Conservation (phyloP, 2,797 vertebrate species). For the Sarcoramphus papa region DNA sequence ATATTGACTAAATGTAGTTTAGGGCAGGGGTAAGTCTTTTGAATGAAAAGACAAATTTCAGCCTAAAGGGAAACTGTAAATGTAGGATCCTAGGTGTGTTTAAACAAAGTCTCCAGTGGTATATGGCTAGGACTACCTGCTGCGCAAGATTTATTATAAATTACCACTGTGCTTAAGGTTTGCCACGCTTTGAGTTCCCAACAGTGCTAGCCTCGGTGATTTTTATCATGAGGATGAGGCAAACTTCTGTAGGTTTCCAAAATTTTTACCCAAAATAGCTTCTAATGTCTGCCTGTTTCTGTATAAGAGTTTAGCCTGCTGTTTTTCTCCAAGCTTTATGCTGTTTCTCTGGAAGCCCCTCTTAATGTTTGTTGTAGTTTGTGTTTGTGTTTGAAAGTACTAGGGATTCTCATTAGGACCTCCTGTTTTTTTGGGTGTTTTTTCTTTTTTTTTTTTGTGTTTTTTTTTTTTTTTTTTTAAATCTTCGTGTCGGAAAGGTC, state of each 20-base stretch:
- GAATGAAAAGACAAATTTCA: not conserved
- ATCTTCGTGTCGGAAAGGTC: not conserved
- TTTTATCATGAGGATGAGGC: not conserved
- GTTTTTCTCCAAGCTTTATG: not conserved
- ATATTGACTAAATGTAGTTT: not conserved
- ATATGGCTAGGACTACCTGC: not conserved
- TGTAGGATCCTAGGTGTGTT: not conserved
- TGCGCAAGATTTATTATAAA: not conserved
- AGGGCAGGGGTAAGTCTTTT: not conserved
- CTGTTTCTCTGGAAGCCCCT: not conserved
- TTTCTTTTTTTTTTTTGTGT: too few relatives aligned
- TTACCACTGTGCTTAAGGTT: not conserved
- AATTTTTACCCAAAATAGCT: not conserved
- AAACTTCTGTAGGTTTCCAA: not conserved
- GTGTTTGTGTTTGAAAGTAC: not conserved
- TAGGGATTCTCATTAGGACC: not conserved
- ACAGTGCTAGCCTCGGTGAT: not conserved
- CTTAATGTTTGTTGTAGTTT: not conserved
- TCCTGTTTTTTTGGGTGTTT: not conserved
- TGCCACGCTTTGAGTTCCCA: not conserved
- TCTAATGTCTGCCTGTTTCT: not conserved
- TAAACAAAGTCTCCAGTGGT: not conserved
- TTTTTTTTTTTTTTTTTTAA: too few relatives aligned
- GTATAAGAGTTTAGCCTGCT: not conserved
- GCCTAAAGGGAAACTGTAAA: not conserved